phyloP scores from a whole-genome alignment of 2,888 invertebrate species.

The Ptilodon capucinus region DNA sequence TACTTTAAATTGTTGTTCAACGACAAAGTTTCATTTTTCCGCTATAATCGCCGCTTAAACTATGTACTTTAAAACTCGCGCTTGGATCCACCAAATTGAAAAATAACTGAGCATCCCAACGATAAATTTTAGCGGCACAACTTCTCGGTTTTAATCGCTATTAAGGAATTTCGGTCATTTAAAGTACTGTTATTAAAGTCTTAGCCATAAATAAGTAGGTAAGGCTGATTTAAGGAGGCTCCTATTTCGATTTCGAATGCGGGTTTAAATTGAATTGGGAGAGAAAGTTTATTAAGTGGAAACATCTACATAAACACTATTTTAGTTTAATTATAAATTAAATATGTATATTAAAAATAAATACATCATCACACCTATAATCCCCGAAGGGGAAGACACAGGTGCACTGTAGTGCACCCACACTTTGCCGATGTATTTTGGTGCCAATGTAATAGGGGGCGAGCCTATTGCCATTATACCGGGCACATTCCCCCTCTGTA shows the following conservation, averaged over 20 bases:
- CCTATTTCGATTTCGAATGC: background rate
- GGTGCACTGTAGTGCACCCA: no score
- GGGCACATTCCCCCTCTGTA: no score
- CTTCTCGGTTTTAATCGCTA: conserved; percentile 57
- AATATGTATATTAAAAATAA: no score
- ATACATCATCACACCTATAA: no score
- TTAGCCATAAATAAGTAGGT: conserved; percentile 46
- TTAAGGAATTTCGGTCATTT: conserved; percentile 58
- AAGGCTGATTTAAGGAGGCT: conserved; percentile 10
- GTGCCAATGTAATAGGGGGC: no score
- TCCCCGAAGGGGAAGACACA: no score
- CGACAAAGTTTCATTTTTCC: conserved; percentile 52
- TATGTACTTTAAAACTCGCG: conserved; percentile 55
- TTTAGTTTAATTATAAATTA: no score
- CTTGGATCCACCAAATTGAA: conserved; percentile 71
- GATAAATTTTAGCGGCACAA: conserved; percentile 63
- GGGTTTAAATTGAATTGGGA: background rate
- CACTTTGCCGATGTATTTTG: no score
- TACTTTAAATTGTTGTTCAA: conserved; percentile 41
- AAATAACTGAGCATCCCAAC: conserved; percentile 73
- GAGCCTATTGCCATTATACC: no score
- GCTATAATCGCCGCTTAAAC: conserved; percentile 61
- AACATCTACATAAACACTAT: no score
- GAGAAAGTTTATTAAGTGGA: no score
- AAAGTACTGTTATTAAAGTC: conserved; percentile 53